Percentiles rank a stretch among this genome's conserved stretches.
Conservation (phyloP, 1,140 invertebrate species). For the Trichoplusia ni region DNA sequence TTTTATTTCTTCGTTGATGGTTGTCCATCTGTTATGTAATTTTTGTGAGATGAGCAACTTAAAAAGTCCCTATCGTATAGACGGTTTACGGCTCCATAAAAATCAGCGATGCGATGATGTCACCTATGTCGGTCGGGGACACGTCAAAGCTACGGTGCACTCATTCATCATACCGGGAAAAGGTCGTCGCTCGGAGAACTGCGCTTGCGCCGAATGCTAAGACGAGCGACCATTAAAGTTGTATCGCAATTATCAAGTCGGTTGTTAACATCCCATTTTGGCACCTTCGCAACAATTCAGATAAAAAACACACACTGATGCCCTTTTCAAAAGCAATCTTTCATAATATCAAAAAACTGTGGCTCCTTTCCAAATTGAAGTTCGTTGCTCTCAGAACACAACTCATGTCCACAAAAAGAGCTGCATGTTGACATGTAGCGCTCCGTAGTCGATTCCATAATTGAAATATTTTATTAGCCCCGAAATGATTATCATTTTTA, state of each 20-base stretch:
- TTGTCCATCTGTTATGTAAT: too few relatives aligned
- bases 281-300: conserved; percentile 15
- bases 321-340: conserved; percentile 11
- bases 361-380: conserved; percentile 35
- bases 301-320: not conserved
- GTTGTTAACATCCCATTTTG: conserved; percentile 29
- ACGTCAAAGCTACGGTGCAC: not conserved
- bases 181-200: conserved; percentile 16
- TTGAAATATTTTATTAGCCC: conserved; percentile 39
- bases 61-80: too few relatives aligned
- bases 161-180: conserved; percentile 33
- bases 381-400: conserved; percentile 32
- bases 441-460: conserved; percentile 19
- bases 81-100: conserved; percentile 25
- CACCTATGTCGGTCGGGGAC: conserved; percentile 26
- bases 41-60: too few relatives aligned
- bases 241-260: not conserved
- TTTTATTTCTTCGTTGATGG: too few relatives aligned
- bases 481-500: conserved; percentile 38
- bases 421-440: conserved; percentile 17
- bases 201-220: not conserved
- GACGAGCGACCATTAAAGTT: conserved; percentile 1
- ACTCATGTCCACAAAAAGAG: conserved; percentile 30
- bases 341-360: conserved; percentile 22
- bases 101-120: conserved; percentile 2